A percentile compares a stretch with the other conserved stretches of the same genome.
Conservation (phyloP, 1,140 invertebrate species). For the Drosophila nigromelanica region DNA sequence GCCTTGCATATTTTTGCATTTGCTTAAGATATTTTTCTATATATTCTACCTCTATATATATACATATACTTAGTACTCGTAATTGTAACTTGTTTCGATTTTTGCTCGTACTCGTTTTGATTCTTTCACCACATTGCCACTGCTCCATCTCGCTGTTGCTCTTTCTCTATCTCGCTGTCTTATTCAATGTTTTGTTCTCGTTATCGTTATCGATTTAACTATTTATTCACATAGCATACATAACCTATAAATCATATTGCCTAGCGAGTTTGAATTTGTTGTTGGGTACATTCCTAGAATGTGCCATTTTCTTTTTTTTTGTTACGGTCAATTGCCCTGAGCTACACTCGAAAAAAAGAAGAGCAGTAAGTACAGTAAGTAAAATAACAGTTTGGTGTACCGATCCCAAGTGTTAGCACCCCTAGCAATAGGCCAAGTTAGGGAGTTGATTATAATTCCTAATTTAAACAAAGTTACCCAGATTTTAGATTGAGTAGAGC, state of each 20-base stretch:
- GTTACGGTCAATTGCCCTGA: conserved; percentile 12
- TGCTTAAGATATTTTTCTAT: conserved; percentile 60
- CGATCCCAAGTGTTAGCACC: conserved; percentile 15
- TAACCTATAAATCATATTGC: conserved; percentile 18
- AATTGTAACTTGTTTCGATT: conserved; percentile 48
- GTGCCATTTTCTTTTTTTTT: conserved; percentile 36
- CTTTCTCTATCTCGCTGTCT: conserved; percentile 46
- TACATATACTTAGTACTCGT: conserved; percentile 35
- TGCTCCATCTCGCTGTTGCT: conserved; percentile 16
- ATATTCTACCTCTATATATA: conserved; percentile 22
- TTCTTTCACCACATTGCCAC: conserved; percentile 23
- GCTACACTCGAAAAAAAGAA: conserved; percentile 10
- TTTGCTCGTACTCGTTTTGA: conserved; percentile 38
- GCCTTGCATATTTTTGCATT: conserved; percentile 60
- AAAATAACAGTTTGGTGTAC: conserved; percentile 17
- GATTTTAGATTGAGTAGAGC: conserved; percentile 60
- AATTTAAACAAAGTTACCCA: not conserved
- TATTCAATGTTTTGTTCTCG: conserved; percentile 56
- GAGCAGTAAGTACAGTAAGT: conserved; percentile 53
- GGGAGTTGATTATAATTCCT: conserved; percentile 3
- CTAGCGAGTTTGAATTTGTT: conserved; percentile 34
- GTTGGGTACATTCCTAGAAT: conserved; percentile 40
- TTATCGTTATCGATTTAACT: conserved; percentile 24
- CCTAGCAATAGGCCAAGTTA: conserved; percentile 19
- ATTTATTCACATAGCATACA: conserved; percentile 28